Conservation (phyloP, 1,140 invertebrate species). For the Papilio xuthus region DNA sequence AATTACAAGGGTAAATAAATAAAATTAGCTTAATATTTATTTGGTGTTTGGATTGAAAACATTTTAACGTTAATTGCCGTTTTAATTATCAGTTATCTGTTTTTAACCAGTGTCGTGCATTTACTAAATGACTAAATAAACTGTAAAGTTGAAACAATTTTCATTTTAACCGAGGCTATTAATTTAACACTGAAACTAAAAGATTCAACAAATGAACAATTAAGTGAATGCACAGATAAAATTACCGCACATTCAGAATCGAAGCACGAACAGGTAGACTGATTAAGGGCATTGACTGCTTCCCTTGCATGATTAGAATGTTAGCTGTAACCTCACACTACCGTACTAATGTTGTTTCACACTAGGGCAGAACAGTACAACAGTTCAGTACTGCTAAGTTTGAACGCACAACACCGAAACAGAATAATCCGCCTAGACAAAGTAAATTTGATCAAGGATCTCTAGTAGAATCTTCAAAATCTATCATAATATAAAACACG, state of each 20-base stretch:
- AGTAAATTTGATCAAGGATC: too few relatives aligned
- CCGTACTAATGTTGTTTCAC: slow-evolving; percentile 31
- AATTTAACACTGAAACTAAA: not conserved
- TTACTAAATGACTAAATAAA: not conserved
- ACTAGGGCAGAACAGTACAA: not conserved
- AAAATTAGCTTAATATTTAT: too few relatives aligned
- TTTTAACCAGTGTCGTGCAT: not conserved
- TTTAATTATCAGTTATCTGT: not conserved
- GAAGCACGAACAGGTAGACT: slow-evolving; percentile 16
- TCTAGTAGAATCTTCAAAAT: too few relatives aligned
- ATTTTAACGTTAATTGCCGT: too few relatives aligned
- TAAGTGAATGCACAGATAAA: not conserved
- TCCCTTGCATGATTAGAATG: slow-evolving; percentile 33
- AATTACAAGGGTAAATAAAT: too few relatives aligned
- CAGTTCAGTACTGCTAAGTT: not conserved
- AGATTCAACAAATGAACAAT: not conserved
- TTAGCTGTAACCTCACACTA: slow-evolving; percentile 26
- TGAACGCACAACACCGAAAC: not conserved
- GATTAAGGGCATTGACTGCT: slow-evolving; percentile 18
- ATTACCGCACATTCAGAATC: slow-evolving; percentile 17
- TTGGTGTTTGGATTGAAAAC: not conserved
- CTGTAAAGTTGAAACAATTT: not conserved
- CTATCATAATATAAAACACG: too few relatives aligned
- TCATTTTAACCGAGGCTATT: not conserved
- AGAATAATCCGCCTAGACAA: too few relatives aligned